Conservation (phyloP, 2,888 invertebrate genomes). For the Myopa testacea region DNA sequence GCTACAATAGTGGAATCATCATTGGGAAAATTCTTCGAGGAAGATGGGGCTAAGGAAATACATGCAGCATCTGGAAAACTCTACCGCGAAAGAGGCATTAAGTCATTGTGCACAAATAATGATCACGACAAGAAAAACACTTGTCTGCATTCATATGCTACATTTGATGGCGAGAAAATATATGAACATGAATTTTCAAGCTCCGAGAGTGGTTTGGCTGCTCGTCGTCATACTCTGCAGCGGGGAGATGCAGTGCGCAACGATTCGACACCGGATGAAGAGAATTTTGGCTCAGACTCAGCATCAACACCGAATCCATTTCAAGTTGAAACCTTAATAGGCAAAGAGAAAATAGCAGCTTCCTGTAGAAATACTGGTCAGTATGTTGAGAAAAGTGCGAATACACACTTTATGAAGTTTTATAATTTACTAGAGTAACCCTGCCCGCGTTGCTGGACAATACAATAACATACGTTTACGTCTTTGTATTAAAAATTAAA, state of each 20-base stretch:
- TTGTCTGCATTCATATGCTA: not conserved
- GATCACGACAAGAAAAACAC: not conserved
- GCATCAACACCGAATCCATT: not conserved
- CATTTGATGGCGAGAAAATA: conserved; percentile 18
- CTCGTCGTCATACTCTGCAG: conserved; percentile 63
- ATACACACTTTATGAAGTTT: too few species aligned
- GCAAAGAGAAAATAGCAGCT: not conserved
- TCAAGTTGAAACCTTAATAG: not conserved
- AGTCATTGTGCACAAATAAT: conserved; percentile 27
- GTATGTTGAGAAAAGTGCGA: not conserved
- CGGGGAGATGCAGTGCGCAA: conserved; percentile 65
- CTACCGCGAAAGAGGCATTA: conserved; percentile 46
- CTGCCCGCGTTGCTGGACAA: too few species aligned
- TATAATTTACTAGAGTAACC: too few species aligned
- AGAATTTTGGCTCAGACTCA: conserved; percentile 43
- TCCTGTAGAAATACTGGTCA: not conserved
- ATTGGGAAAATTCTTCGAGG: conserved; percentile 61
- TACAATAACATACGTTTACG: too few species aligned
- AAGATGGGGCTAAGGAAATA: conserved; percentile 56
- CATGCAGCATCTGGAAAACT: conserved; percentile 52
- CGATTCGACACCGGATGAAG: conserved; percentile 65
- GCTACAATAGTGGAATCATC: conserved; percentile 64
- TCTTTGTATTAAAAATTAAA: too few species aligned
- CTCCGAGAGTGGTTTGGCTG: conserved; percentile 59
- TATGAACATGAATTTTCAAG: conserved; percentile 41